Evolutionary conservation across 2,888 invertebrate genomes (phyloP).

Genomic region (Gastrophysa polygoni): DNA sequence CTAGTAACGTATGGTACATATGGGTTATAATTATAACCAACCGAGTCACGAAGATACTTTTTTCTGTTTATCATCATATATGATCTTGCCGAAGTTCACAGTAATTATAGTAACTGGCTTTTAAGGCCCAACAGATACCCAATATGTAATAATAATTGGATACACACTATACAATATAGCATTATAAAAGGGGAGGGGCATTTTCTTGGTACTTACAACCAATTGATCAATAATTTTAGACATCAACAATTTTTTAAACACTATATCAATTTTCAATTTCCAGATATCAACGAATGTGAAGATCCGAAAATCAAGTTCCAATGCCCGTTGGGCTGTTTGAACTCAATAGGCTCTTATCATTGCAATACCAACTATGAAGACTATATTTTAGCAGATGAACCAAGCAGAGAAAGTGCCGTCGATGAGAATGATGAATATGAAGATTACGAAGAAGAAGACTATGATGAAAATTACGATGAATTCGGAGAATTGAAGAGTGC

Average conservation of each 20-base stretch:
- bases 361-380: slow-evolving; percentile 47
- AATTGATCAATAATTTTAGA: too few species aligned
- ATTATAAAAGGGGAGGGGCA: too few species aligned
- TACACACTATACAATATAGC: too few species aligned
- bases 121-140: too few species aligned
- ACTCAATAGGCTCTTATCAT: slow-evolving; percentile 67
- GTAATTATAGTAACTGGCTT: too few species aligned
- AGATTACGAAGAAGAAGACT: slow-evolving; percentile 35
- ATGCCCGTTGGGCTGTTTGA: slow-evolving; percentile 65
- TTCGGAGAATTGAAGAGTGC: slow-evolving; percentile 17
- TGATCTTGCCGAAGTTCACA: too few species aligned
- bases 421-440: slow-evolving; percentile 36
- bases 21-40: background rate
- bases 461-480: slow-evolving; percentile 35
- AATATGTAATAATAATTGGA: too few species aligned
- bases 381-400: slow-evolving; percentile 34
- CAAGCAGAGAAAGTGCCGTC: slow-evolving; percentile 28
- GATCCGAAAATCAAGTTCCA: slow-evolving; percentile 51
- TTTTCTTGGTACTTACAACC: too few species aligned
- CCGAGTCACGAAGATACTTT: background rate
- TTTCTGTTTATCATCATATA: background rate
- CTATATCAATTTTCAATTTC: slow-evolving; percentile 11
- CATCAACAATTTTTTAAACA: too few species aligned
- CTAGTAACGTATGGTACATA: background rate
- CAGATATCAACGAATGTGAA: slow-evolving; percentile 73